Base-by-base conservation (phyloP, 2,797 vertebrate genomes). In the Sebastes matsubarae region DNA sequence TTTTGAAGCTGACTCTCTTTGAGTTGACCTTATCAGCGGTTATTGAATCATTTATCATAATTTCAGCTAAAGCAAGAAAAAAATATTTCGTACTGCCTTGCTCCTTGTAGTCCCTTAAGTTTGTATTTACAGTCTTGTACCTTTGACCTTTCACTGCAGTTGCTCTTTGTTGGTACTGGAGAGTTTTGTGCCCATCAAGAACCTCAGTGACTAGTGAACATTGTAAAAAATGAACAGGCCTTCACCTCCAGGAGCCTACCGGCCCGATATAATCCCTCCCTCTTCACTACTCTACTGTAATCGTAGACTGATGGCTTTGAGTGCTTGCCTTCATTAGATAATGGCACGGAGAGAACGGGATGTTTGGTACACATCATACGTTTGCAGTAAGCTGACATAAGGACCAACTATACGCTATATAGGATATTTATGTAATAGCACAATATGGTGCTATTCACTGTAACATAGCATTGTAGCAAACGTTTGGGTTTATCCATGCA, bases 291-390 rank as follows among this genome's bases (percentile, higher is more conserved):
- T 46, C 82, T 24, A 77, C 64, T 83, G 82, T 77, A 75, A 86
- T 78, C 14, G 18, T 65, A 79, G 65, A 27, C 72, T 54, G 74
- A 84, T 54, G 83, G 59, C 82, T 82, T 29, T 67, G 50, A 89
- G 87, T 63, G 81, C 83, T 83, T 75, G 30, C 63, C 61, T 84
- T 92, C 91, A 92, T 93, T 90, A 92, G 88, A 85, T 92, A 91
- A 93, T 93, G 88, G 87, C 88, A 77, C 68, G 6, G 68, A 72
- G 65, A 54, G 79, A 82, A 68, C 20, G 5, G 18, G 50, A 68
- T 82, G 86, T 86, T 81, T 83, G 84, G 58, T 77, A 34, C 75
- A 67, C 70, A 80, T 82, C 67, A 83, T 85, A 87, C n/a, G 22
- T 80, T 87, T 72, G 68, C 34, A 34, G 24, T 55, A 66, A 6